Percentiles rank a stretch among this genome's conserved stretches.
Evolutionary conservation across 1,140 invertebrate genomes (phyloP).

Genomic region (Lutraria rhynchaena): DNA sequence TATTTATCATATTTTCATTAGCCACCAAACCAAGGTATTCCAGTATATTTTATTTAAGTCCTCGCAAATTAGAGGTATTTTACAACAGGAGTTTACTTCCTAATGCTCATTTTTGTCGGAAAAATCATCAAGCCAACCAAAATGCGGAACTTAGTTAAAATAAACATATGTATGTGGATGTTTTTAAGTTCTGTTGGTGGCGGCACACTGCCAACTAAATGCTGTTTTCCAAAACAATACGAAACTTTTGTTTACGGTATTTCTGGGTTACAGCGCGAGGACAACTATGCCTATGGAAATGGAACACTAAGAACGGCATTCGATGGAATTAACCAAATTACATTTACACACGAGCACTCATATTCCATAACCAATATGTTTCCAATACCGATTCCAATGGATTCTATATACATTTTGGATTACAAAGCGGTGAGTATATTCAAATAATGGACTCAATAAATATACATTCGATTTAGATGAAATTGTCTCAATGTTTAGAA

Average conservation of each 20-base stretch:
- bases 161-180: too few relatives aligned
- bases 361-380: neutral
- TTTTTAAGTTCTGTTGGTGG: too few relatives aligned
- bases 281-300: conserved; percentile 12
- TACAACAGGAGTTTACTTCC: too few relatives aligned
- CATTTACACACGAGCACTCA: conserved; percentile 7
- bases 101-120: too few relatives aligned
- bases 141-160: too few relatives aligned
- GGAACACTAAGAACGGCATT: conserved; percentile 22
- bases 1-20: too few relatives aligned
- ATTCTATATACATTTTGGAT: conserved; percentile 26
- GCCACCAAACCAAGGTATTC: too few relatives aligned
- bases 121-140: too few relatives aligned
- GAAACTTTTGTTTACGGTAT: conserved; percentile 13
- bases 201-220: neutral
- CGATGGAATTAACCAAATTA: conserved; percentile 32
- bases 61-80: too few relatives aligned
- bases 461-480: neutral
- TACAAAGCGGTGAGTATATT: conserved; percentile 25
- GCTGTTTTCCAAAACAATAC: conserved; percentile 34
- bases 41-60: too few relatives aligned
- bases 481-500: too few relatives aligned
- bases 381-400: neutral
- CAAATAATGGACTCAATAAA: too few relatives aligned
- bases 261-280: neutral